Evolutionary conservation across 2,888 invertebrate genomes (phyloP).

Genomic region (Vesta saturnalis): DNA sequence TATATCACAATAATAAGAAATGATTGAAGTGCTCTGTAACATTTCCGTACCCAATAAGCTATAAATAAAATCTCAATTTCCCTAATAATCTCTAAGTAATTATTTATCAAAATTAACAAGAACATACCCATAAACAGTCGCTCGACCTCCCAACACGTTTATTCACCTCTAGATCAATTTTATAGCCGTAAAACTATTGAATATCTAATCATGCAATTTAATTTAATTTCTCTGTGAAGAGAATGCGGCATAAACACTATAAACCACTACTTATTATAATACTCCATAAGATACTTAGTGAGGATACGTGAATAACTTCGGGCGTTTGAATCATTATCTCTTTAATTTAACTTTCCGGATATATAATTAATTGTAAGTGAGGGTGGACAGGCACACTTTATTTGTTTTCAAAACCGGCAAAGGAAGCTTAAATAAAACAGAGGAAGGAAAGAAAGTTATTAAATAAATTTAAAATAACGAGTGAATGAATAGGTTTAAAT

Average conservation of each 20-base stretch:
- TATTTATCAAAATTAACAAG: neutral
- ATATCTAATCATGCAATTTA: conserved; percentile 42
- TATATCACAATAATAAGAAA: too few relatives aligned
- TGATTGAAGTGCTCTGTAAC: too few relatives aligned
- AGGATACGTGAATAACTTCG: conserved; percentile 20
- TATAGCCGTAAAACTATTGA: conserved; percentile 37
- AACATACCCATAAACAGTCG: conserved; percentile 3
- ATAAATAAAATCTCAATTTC: too few relatives aligned
- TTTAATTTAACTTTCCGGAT: neutral
- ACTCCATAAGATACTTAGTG: conserved; percentile 23
- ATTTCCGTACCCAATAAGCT: too few relatives aligned
- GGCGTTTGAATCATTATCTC: conserved; percentile 21
- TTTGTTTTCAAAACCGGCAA: conserved; percentile 13
- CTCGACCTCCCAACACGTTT: conserved; percentile 43
- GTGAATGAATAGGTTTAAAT: neutral
- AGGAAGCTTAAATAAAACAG: conserved; percentile 10
- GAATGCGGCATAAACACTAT: conserved; percentile 26
- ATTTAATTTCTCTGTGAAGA: conserved; percentile 40
- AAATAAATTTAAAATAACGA: neutral
- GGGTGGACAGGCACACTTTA: neutral
- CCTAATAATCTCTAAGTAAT: too few relatives aligned
- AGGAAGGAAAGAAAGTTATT: conserved; percentile 3
- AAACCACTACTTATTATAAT: conserved; percentile 30
- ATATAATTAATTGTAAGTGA: neutral
- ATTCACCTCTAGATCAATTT: conserved; percentile 41